These are phyloP conservation scores for Cygnus buccinator DNA, from an alignment of 2,113 vertebrate genomes.

Conservation along the genomic window DNA sequence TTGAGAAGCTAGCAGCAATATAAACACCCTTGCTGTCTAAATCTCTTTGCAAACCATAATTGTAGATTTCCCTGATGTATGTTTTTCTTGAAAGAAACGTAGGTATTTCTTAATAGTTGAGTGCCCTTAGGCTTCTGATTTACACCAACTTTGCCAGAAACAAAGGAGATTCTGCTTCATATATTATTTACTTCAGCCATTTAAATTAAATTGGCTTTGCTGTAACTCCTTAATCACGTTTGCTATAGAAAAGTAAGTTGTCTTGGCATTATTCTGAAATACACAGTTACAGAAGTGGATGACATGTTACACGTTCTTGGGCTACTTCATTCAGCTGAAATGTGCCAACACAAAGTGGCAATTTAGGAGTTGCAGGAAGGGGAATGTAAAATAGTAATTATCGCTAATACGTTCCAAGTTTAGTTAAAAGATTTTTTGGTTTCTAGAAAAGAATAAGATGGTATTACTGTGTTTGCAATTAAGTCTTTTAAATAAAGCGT, in stretches of 20 bases:
- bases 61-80: background rate
- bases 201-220: conserved; percentile 47
- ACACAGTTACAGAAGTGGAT: background rate
- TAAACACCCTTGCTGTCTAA: background rate
- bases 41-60: background rate
- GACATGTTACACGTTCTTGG: rapidly evolving
- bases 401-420: background rate
- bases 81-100: background rate
- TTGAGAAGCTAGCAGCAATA: background rate
- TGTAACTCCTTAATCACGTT: conserved; percentile 18
- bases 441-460: background rate
- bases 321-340: background rate
- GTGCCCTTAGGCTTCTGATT: background rate
- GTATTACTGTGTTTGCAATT: background rate
- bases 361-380: background rate
- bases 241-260: background rate
- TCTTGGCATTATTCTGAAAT: background rate
- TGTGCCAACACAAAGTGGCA: background rate
- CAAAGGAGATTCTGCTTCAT: conserved; percentile 43
- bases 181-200: conserved; percentile 20
- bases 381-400: background rate
- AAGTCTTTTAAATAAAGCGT: background rate
- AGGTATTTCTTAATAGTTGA: background rate
- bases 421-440: background rate
- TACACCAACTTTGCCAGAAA: conserved; percentile 23